These are phyloP conservation scores for Nothocercus nigrocapillus DNA, from an alignment of 2,113 vertebrate genomes.

Conservation along the genomic window DNA sequence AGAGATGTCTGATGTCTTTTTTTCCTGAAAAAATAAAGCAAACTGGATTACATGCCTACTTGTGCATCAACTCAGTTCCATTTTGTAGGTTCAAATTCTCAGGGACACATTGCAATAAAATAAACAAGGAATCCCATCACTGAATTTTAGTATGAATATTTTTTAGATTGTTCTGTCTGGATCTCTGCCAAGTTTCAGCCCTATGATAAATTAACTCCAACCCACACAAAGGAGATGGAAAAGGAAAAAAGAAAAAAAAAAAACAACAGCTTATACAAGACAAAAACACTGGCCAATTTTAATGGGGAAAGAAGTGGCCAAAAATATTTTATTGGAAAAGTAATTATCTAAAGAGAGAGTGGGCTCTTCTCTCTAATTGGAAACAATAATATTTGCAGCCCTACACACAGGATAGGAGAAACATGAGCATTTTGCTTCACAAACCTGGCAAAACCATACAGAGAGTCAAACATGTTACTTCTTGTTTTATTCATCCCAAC, in stretches of 20 bases:
- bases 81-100: not conserved
- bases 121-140: not conserved
- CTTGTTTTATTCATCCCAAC: not conserved
- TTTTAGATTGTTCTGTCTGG: conserved; percentile 32
- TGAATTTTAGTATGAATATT: conserved; percentile 35
- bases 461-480: not conserved
- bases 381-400: not conserved
- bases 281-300: conserved; percentile 12
- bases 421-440: not conserved
- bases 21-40: not conserved
- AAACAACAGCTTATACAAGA: not conserved
- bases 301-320: not conserved
- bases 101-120: conserved; percentile 25
- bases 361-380: not conserved
- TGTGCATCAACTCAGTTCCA: not conserved
- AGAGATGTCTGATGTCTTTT: not conserved
- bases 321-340: conserved; percentile 40
- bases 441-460: not conserved
- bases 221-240: not conserved
- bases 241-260: not conserved
- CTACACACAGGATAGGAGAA: not conserved
- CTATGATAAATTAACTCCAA: conserved; percentile 38
- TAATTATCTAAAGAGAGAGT: conserved; percentile 15
- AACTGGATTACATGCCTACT: not conserved
- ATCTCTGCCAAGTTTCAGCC: conserved; percentile 22